These are phyloP conservation scores for Entomobrya multifasciata DNA, from an alignment of 2,888 invertebrate genomes.

Conservation along the genomic window DNA sequence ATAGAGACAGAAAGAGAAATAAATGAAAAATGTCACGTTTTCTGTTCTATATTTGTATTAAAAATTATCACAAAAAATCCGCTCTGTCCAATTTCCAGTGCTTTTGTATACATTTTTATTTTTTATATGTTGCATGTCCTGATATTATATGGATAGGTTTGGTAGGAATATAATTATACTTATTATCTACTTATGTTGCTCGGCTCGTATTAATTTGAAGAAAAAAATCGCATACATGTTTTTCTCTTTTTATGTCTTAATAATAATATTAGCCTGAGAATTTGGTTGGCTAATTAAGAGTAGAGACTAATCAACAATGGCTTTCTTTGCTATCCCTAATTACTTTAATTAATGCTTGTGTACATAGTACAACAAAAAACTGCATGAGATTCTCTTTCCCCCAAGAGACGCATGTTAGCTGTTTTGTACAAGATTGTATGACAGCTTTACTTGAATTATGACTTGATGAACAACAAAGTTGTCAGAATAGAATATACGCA, in stretches of 20 bases:
- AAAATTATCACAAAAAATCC: background rate
- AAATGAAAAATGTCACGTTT: constrained; percentile 62
- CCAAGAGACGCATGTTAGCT: background rate
- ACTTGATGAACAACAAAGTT: background rate
- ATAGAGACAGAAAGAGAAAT: constrained; percentile 4
- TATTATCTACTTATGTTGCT: too few relatives aligned
- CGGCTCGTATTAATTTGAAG: background rate
- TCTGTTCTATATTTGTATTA: constrained; percentile 11
- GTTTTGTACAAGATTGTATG: background rate
- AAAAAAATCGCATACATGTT: background rate
- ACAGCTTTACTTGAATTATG: background rate
- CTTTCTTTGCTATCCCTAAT: constrained; percentile 14
- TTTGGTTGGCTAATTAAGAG: constrained; percentile 3
- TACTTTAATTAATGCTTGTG: constrained; percentile 3
- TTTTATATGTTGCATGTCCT: background rate
- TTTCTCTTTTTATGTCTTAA: background rate
- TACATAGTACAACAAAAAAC: background rate
- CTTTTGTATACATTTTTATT: background rate
- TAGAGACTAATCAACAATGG: constrained; percentile 18
- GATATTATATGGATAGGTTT: background rate
- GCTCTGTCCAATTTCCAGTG: background rate
- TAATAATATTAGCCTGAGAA: too few relatives aligned
- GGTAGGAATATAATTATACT: too few relatives aligned
- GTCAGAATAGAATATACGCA: background rate
- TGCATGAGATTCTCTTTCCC: background rate